These are phyloP conservation scores for Omphaloscelis lunosa DNA, from an alignment of 2,888 invertebrate genomes.

Conservation along the genomic window DNA sequence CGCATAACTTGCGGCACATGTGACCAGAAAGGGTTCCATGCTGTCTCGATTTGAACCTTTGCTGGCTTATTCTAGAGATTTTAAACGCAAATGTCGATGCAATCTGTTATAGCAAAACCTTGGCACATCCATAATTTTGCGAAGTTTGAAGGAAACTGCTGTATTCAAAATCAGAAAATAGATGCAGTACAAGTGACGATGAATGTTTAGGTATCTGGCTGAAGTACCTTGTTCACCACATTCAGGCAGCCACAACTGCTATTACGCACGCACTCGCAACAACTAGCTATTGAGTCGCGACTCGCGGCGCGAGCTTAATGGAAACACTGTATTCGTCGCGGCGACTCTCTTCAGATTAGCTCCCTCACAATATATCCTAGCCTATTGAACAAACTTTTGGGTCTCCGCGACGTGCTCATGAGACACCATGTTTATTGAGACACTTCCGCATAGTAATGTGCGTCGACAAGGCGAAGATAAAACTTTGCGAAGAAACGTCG, in stretches of 20 bases:
- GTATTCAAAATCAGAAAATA: not conserved
- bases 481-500: not conserved
- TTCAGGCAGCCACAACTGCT: not conserved
- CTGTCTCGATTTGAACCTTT: not conserved
- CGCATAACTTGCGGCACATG: not conserved
- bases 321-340: conserved; percentile 12
- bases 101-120: not conserved
- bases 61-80: not conserved
- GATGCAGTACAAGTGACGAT: not conserved
- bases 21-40: not conserved
- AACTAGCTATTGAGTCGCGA: not conserved
- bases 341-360: conserved; percentile 9
- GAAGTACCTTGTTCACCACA: not conserved
- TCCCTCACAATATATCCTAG: not conserved
- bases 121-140: not conserved
- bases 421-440: not conserved
- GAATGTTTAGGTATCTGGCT: not conserved
- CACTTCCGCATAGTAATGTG: not conserved
- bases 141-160: not conserved
- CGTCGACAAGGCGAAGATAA: not conserved
- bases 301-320: conserved; percentile 1
- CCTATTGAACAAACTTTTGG: not conserved
- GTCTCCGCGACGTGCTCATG: conserved; percentile 4
- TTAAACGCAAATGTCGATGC: not conserved
- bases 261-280: not conserved